Base-by-base conservation (phyloP, 2,113 vertebrate genomes). In the Atrichornis clamosus region DNA sequence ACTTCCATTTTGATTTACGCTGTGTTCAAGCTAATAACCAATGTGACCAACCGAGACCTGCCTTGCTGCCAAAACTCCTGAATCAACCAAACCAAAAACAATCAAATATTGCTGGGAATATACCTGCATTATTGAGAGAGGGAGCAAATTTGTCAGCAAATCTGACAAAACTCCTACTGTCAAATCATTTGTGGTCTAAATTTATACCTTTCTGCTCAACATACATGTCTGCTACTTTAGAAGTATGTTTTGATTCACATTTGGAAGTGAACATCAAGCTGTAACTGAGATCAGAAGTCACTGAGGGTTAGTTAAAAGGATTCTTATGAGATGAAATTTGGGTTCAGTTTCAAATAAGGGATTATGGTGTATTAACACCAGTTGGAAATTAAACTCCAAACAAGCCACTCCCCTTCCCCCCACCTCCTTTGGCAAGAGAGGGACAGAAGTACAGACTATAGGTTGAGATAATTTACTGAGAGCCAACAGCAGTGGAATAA, bases 101-200 rank as follows among this genome's bases (percentile, higher is more conserved):
- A 1, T 11, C 18, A 62, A 50, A 79, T 2, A 0, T 44, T 60
- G 9, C 33, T 58, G 69, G 53, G 52, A 69, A 65, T 24, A 28
- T 37, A 24, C 18, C 44, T 77, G n/a, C n/a, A 22, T 65, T 92
- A 60, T 46, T 2, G 3, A 77, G n/a, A 85, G 59, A 77, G 7
- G 10, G 15, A 83, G 16, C 12, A 64, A 41, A 78, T 58, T 91
- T 94, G 18, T 76, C 47, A 87, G 39, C 74, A 93, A 82, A 72
- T 72, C 17, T 91, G 60, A 85, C 26, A 69, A 76, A 84, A 27
- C 18, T 55, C 27, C 18, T 84, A 28, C 62, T 75, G 74, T 85
- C 50, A 88, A 94, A 89, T 59, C 49, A 80, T 86, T 91, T 95
- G 35, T 32, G 28, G 27, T 82, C 46, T 93, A 87, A 93, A 89